A percentile compares a stretch with the other conserved stretches of the same genome.
Conservation (phyloP, 1,140 invertebrate genomes). For the Calephelis nemesis region DNA sequence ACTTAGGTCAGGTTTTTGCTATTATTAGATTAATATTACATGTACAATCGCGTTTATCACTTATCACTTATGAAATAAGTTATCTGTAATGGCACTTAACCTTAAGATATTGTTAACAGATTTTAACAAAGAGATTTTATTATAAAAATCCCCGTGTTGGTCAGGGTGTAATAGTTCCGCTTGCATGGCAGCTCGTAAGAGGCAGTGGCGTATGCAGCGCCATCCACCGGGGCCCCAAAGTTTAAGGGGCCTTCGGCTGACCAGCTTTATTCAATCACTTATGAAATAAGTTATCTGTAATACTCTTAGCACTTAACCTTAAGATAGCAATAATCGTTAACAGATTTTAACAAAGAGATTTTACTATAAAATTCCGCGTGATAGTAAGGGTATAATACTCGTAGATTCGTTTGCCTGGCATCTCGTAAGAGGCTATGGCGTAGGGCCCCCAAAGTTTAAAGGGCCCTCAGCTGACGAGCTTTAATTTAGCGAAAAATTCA, state of each 20-base stretch:
- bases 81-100: constrained; percentile 3
- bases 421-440: too few species aligned
- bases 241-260: too few species aligned
- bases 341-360: not conserved
- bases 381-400: too few species aligned
- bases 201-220: too few species aligned
- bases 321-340: not conserved
- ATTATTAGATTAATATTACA: constrained; percentile 23
- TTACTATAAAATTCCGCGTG: not conserved
- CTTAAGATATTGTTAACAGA: not conserved
- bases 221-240: too few species aligned
- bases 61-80: constrained; percentile 11
- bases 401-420: too few species aligned
- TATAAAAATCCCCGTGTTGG: too few species aligned
- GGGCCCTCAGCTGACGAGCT: too few species aligned
- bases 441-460: too few species aligned
- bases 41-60: not conserved
- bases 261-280: not conserved
- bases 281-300: constrained; percentile 4
- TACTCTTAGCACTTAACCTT: not conserved
- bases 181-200: too few species aligned
- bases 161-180: too few species aligned
- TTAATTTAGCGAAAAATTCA: too few species aligned
- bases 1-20: constrained; percentile 42
- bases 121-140: not conserved